Evolutionary conservation across 30 jellyfish, hydroid and myxozoan species (phyloP).

Genomic region (Cassiopea andromeda): DNA sequence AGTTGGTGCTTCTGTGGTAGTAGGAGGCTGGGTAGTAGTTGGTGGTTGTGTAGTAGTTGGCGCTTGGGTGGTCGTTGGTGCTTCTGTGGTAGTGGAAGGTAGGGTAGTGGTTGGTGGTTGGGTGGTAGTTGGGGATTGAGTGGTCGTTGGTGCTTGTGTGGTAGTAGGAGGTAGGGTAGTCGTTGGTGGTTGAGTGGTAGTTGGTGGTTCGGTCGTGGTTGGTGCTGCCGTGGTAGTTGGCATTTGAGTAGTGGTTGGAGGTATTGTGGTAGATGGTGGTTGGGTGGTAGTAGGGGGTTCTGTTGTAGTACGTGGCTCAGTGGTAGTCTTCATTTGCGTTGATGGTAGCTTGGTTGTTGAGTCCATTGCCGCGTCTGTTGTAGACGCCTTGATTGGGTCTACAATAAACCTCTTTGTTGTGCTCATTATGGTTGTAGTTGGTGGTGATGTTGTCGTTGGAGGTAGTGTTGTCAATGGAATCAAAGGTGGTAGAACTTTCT

Average conservation of each 20-base stretch:
- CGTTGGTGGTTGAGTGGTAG: conserved; percentile 49
- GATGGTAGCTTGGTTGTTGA: conserved; percentile 32
- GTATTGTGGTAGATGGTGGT: conserved; percentile 54
- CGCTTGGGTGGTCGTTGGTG: conserved; percentile 34
- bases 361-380: conserved; percentile 2
- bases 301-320: conserved; percentile 52
- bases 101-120: conserved; percentile 63
- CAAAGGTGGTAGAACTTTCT: conserved; percentile 25
- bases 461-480: conserved; percentile 66
- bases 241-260: conserved; percentile 57
- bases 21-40: conserved; percentile 48
- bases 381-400: conserved; percentile 37
- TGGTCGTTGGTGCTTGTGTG: conserved; percentile 27
- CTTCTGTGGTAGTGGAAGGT: conserved; percentile 50
- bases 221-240: conserved; percentile 21
- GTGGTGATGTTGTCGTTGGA: conserved; percentile 48
- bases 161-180: conserved; percentile 28
- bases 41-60: conserved; percentile 32
- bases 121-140: conserved; percentile 57
- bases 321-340: conserved; percentile 38
- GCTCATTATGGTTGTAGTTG: conserved; percentile 21
- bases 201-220: conserved; percentile 55
- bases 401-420: neutral
- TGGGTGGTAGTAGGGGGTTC: conserved; percentile 58
- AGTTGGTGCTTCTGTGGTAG: conserved; percentile 61